phyloP scores from a whole-genome alignment of 2,113 vertebrate genomes.

The Meriones unguiculatus region DNA sequence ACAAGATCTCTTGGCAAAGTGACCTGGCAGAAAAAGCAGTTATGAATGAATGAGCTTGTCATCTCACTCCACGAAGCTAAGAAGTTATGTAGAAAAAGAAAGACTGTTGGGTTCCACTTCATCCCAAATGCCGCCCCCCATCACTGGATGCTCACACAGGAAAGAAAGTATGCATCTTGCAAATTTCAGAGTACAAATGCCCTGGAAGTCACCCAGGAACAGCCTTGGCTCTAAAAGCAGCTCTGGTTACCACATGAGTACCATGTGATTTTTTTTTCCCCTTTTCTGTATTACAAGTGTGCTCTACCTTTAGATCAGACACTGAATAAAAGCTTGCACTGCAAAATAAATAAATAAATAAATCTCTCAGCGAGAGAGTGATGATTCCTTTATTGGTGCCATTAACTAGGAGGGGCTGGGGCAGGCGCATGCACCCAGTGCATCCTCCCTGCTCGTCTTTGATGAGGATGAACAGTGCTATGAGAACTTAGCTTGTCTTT shows the following conservation, averaged over 20 bases:
- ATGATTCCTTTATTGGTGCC: not conserved
- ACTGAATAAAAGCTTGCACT: not conserved
- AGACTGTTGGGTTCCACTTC: conserved; percentile 44
- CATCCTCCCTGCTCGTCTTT: not conserved
- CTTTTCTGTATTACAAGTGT: not conserved
- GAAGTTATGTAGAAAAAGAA: conserved; percentile 51
- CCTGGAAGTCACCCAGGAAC: conserved; percentile 41
- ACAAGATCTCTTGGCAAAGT: conserved; percentile 93
- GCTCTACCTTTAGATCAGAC: not conserved
- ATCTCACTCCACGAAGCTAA: conserved; percentile 28
- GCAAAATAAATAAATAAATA: too few species aligned
- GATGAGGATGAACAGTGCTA: not conserved
- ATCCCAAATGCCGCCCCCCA: conserved; percentile 42
- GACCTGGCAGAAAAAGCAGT: conserved; percentile 86
- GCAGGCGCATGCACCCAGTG: not conserved
- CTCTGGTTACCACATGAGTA: not conserved
- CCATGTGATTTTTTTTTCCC: not conserved
- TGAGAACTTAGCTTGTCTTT: not conserved
- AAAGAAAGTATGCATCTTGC: rapidly evolving
- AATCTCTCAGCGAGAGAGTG: not conserved
- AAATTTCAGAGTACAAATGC: conserved; percentile 52
- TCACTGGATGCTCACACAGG: not conserved
- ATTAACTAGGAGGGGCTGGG: not conserved
- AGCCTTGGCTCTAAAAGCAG: conserved; percentile 52
- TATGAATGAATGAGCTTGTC: conserved; percentile 62